These are phyloP conservation scores for Chromis chromis DNA, from an alignment of 2,797 vertebrate species.

Conservation along the genomic window DNA sequence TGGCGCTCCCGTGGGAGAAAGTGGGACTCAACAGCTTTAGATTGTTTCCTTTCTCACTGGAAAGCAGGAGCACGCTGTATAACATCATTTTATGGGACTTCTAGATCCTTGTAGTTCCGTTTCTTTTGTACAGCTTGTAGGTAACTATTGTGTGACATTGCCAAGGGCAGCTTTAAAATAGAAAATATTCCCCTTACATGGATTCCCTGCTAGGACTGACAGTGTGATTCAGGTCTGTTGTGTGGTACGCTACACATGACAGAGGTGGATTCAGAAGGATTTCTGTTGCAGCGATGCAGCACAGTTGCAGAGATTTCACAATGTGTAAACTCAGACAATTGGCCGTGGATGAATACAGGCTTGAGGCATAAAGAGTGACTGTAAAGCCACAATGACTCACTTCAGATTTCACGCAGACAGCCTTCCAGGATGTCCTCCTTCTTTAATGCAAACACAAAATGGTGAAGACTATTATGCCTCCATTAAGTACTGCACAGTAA, in stretches of 20 bases:
- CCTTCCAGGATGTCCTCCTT: constrained; percentile 46
- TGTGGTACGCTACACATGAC: constrained; percentile 30
- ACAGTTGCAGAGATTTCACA: constrained; percentile 60
- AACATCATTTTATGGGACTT: constrained; percentile 45
- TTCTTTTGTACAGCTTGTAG: constrained; percentile 34
- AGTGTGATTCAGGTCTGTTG: constrained; percentile 46
- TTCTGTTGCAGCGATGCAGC: constrained; percentile 54
- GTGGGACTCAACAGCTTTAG: constrained; percentile 37
- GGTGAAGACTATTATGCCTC: constrained; percentile 38
- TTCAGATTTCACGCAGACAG: constrained; percentile 56
- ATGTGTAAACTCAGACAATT: constrained; percentile 62
- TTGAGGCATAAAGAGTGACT: constrained; percentile 55
- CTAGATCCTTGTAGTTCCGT: constrained; percentile 29
- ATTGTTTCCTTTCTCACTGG: constrained; percentile 57
- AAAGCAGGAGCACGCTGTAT: constrained; percentile 33
- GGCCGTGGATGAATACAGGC: constrained; percentile 61
- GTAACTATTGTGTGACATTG: constrained; percentile 68
- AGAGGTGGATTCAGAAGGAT: constrained; percentile 47
- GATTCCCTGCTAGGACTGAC: constrained; percentile 38
- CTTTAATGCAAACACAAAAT: constrained; percentile 57
- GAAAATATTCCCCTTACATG: constrained; percentile 59
- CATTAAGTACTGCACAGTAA: constrained; percentile 32
- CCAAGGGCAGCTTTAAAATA: constrained; percentile 66
- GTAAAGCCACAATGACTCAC: constrained; percentile 62
- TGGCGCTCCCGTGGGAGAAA: constrained; percentile 47